Base-by-base conservation (phyloP, 1,140 invertebrate species). In the Charaxes varanes region DNA sequence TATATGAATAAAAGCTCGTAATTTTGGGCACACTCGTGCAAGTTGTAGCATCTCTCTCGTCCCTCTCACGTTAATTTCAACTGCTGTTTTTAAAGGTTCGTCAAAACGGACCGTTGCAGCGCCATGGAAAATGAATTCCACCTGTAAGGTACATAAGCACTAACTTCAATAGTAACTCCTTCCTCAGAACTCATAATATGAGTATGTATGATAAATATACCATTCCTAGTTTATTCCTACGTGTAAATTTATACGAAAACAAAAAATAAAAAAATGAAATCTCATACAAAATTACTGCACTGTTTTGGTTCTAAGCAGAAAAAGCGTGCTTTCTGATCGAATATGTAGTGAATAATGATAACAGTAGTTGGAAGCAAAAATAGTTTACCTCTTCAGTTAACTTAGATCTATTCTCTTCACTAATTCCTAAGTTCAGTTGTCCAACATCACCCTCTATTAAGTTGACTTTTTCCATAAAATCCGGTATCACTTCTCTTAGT, bases 371-470 rank as follows among this genome's bases (percentile, higher is more conserved):
- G n/a, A n/a, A n/a, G n/a, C n/a, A n/a, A n/a, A n/a, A n/a, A n/a
- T n/a, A n/a, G n/a, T n/a, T n/a, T 16, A 97, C 89, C 65, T 92
- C 90, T 26, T 93, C 87, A 16, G 86, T 85, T 0, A 99, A 63
- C 4, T 87, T 85, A 31, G 89, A 66, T 34, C 89, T 84, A 68
- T 97, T 92, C 17, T 88, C 78, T 0, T 88, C 73, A 5, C 86
- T 90, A 3, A 99, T 85, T 2, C 88, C 89, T 0, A 89, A 64
- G 13, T 85, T 2, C 93, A 93, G n/a, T n/a, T n/a, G n/a, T n/a
- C n/a, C n/a, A n/a, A n/a, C n/a, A n/a, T n/a, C n/a, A n/a, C n/a
- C n/a, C 15, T 79, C 67, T 0, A 88, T 54, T 2, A 82, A 56
- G 24, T 59, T 55, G 2, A 96, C 73, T 71, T 94, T 93, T 16